Percentiles rank a stretch among this genome's conserved stretches.
phyloP scores from a whole-genome alignment of 2,888 invertebrate species.

The Cheilosia variabilis region DNA sequence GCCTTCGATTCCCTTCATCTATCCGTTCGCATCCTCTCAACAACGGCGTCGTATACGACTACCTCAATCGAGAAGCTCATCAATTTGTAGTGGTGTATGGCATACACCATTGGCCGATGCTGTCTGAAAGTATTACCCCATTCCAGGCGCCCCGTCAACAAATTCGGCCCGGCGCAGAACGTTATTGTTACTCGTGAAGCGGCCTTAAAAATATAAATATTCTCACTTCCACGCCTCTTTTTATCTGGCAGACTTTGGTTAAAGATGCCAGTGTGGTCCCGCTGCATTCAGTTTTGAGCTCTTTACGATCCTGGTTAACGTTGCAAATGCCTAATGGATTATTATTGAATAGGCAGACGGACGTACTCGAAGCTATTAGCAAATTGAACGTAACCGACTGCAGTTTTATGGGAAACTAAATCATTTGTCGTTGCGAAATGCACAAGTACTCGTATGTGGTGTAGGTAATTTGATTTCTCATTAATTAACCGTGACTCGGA shows the following conservation, averaged over 20 bases:
- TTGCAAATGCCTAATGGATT: background rate
- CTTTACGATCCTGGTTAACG: background rate
- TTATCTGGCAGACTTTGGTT: background rate
- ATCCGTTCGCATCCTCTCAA: slow-evolving; percentile 15
- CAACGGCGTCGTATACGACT: background rate
- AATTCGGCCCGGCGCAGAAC: background rate
- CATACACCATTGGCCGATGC: background rate
- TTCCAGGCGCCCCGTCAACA: background rate
- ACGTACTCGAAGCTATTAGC: no score
- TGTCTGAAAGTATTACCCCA: slow-evolving; percentile 17
- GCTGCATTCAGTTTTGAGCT: background rate
- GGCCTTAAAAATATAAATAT: slow-evolving; percentile 25
- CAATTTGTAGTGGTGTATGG: no score
- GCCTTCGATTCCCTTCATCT: background rate
- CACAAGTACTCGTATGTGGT: no score
- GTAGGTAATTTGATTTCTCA: no score
- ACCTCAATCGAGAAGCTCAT: no score
- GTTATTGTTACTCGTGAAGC: slow-evolving; percentile 27
- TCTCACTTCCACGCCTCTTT: slow-evolving; percentile 34
- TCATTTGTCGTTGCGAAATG: no score
- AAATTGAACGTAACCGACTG: no score
- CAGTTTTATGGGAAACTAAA: no score
- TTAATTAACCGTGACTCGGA: no score
- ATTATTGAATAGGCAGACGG: no score
- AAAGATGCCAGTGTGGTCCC: background rate